Base-by-base conservation (phyloP, 2,888 invertebrate genomes). In the Homarus gammarus region DNA sequence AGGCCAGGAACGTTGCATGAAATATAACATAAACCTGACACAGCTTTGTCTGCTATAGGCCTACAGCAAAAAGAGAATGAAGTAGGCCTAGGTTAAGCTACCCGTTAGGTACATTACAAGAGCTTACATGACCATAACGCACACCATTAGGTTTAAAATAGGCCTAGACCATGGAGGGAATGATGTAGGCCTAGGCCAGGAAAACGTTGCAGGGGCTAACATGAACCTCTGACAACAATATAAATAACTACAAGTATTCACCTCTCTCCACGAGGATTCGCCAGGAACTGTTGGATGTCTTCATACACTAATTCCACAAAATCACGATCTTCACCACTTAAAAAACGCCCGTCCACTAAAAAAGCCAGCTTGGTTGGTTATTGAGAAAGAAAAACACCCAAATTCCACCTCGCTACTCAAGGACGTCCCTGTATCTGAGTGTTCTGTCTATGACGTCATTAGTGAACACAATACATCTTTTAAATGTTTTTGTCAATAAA, bases 251-350 rank as follows among this genome's bases (percentile, higher is more conserved):
- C 40, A 22, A n/a, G n/a, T 31, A 2, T 36, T 73, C 68, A 86
- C 86, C 86, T 86, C 22, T 78, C 44, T 49, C 86, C 86, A 27
- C 68, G 78, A 33, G 78, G 77, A 51, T 86, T 86, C 15, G 27
- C 70, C 78, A 78, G 86, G 38, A 86, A 86, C 77, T 70, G 56
- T 44, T 44, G 15, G 40, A 86, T 78, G 70, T 86, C 86, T n/a
- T 86, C 70, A 33, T 86, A 78, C 44, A 86, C 86, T 78, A 86
- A 78, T 40, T 78, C 86, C 86, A 86, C 77, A 78, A 86, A 86
- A 27, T 86, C 73, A 44, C 79, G 64, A 36, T 86, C 86, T 27
- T 86, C 86, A 27, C 38, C 51, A 51, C 84, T 84, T 15, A 84
- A 56, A 61, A 56, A 73, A 2, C 78, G 77, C 33, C 86, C 70